Conservation (phyloP, 2,797 vertebrate species). For the Syndactyla subalaris region DNA sequence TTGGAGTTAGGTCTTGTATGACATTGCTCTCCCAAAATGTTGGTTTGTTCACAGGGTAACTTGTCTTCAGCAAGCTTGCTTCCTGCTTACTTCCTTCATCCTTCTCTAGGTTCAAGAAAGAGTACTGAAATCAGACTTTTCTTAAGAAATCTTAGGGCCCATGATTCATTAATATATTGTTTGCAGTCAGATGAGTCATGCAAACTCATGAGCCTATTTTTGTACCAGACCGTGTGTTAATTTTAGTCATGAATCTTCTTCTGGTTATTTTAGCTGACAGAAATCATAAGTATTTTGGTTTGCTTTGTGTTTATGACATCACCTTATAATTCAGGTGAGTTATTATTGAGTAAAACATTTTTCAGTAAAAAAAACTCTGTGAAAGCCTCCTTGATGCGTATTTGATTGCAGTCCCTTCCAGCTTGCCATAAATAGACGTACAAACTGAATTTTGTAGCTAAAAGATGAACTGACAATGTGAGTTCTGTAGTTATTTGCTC, state of each 20-base stretch:
- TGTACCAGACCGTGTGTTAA: neutral
- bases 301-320: constrained; percentile 22
- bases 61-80: neutral
- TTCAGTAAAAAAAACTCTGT: neutral
- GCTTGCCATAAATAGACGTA: neutral
- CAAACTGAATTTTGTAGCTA: neutral
- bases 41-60: neutral
- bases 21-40: neutral
- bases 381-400: neutral
- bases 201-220: neutral
- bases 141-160: neutral
- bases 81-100: neutral
- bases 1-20: neutral
- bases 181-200: constrained; percentile 20
- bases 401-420: constrained; percentile 29
- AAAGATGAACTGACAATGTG: neutral
- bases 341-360: constrained; percentile 25
- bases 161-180: constrained; percentile 25
- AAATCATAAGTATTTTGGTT: constrained; percentile 10
- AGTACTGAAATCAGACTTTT: neutral
- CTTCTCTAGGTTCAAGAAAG: neutral
- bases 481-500: constrained; percentile 23
- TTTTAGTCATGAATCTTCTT: constrained; percentile 31
- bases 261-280: constrained; percentile 22
- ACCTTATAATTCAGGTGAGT: neutral